These are phyloP conservation scores for Semotilus atromaculatus DNA, from an alignment of 2,797 vertebrate genomes.

Conservation along the genomic window DNA sequence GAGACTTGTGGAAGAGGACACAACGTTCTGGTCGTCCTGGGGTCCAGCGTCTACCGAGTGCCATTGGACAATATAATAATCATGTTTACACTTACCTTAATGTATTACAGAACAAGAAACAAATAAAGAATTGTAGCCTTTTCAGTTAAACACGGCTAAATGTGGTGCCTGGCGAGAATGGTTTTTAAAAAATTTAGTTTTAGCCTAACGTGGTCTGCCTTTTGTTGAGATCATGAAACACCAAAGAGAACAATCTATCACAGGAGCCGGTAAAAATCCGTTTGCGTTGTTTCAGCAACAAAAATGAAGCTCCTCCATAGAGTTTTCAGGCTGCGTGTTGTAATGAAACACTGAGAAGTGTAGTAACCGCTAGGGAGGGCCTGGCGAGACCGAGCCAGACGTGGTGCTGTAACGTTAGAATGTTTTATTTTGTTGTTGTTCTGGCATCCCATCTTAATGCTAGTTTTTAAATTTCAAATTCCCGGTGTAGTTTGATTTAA, in stretches of 20 bases:
- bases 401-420: slow-evolving; percentile 58
- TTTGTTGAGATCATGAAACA: slow-evolving; percentile 68
- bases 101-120: slow-evolving; percentile 59
- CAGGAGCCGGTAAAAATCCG: slow-evolving; percentile 46
- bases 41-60: slow-evolving; percentile 41
- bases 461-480: slow-evolving; percentile 53
- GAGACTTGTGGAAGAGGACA: slow-evolving; percentile 22
- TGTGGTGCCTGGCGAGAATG: slow-evolving; percentile 70
- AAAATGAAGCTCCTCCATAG: slow-evolving; percentile 28
- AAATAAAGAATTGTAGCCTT: slow-evolving; percentile 63
- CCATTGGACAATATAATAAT: slow-evolving; percentile 49
- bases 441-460: slow-evolving; percentile 43
- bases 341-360: slow-evolving; percentile 40
- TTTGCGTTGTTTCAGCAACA: slow-evolving; percentile 31
- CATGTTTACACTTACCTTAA: slow-evolving; percentile 65
- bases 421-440: slow-evolving; percentile 2
- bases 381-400: slow-evolving; percentile 55
- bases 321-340: slow-evolving; percentile 33
- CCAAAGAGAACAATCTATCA: slow-evolving; percentile 75
- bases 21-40: slow-evolving; percentile 24
- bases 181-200: slow-evolving; percentile 51
- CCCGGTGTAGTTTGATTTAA: slow-evolving; percentile 32
- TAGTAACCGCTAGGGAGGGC: slow-evolving; percentile 34
- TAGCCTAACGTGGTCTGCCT: slow-evolving; percentile 61
- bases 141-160: slow-evolving; percentile 61